Evolutionary conservation across 2,113 vertebrate genomes (phyloP).

Genomic region (Aegotheles bennettii): DNA sequence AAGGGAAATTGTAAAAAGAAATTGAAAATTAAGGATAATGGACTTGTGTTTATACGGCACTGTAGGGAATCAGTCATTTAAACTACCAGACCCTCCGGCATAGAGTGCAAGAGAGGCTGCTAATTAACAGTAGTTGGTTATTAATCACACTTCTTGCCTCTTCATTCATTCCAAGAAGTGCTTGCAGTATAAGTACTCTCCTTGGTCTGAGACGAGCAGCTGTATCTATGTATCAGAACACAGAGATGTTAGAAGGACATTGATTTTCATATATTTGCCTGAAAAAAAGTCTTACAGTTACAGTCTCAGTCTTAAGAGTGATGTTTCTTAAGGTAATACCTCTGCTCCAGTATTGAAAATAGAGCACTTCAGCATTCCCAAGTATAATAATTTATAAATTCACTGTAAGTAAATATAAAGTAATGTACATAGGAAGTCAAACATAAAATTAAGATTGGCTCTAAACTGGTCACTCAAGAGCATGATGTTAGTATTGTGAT

Average conservation of each 20-base stretch:
- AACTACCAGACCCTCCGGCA: neutral
- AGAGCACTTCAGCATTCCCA: neutral
- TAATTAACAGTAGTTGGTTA: conserved; percentile 40
- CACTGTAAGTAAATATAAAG: neutral
- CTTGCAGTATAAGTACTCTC: neutral
- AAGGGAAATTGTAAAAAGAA: neutral
- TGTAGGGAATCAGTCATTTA: conserved; percentile 12
- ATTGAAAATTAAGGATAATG: conserved; percentile 1
- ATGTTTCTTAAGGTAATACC: neutral
- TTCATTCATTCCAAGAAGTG: neutral
- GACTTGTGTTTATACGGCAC: neutral
- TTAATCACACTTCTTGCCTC: conserved; percentile 38
- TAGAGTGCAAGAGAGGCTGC: neutral
- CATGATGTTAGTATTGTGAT: neutral
- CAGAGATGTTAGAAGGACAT: neutral
- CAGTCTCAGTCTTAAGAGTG: neutral
- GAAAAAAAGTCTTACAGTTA: neutral
- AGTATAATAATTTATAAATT: neutral
- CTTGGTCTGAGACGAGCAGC: neutral
- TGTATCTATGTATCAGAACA: neutral
- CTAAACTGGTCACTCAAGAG: neutral
- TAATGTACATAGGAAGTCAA: neutral
- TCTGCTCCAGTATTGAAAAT: neutral
- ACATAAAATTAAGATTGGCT: neutral
- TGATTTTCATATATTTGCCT: neutral